Conservation (phyloP, 2,113 vertebrate species). For the Mohoua ochrocephala region DNA sequence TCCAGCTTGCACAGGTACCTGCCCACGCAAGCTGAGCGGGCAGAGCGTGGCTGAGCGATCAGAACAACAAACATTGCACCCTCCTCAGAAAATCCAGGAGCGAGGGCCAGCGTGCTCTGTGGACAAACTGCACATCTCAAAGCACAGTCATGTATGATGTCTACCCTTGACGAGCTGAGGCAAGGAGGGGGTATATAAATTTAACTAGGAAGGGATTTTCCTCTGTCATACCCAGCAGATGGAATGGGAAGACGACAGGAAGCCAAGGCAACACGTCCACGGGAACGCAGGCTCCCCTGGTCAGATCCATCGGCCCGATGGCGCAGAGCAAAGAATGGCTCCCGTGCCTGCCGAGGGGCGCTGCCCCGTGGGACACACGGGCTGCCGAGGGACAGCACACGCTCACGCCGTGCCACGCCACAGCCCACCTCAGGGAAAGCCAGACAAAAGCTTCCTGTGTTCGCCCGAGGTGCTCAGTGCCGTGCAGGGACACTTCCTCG, state of each 20-base stretch:
- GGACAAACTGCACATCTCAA: not conserved
- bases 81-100: not conserved
- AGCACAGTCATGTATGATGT: not conserved
- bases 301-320: fast-evolving
- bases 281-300: not conserved
- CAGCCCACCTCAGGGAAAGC: not conserved
- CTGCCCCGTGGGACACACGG: not conserved
- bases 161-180: not conserved
- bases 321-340: not conserved
- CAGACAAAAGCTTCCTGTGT: fast-evolving
- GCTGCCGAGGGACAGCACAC: fast-evolving
- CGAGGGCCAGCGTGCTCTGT: fast-evolving
- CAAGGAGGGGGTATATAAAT: not conserved
- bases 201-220: not conserved
- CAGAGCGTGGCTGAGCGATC: not conserved
- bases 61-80: not conserved
- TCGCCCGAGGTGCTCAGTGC: not conserved
- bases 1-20: not conserved
- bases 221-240: fast-evolving
- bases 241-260: not conserved
- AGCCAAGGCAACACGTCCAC: not conserved
- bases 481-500: not conserved
- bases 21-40: not conserved
- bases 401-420: fast-evolving
- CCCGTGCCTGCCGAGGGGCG: fast-evolving